phyloP scores from a whole-genome alignment of 2,888 invertebrate species.

The Sericinus montela region DNA sequence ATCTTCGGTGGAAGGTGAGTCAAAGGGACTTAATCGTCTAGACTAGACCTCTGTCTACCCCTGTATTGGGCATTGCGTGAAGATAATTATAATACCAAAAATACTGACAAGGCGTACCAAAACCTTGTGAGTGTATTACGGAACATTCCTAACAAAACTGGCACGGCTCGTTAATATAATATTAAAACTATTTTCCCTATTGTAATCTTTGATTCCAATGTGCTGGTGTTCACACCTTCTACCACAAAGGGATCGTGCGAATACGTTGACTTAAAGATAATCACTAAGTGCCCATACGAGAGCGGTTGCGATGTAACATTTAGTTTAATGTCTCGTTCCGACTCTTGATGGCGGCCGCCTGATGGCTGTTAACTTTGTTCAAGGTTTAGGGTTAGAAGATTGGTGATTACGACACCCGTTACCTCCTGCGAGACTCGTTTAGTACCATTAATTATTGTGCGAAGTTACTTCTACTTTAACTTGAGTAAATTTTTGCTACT shows the following conservation, averaged over 20 bases:
- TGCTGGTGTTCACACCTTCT: neutral
- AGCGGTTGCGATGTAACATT: constrained; percentile 43
- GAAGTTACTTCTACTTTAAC: too few relatives aligned
- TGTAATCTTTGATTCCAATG: neutral
- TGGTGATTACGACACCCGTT: constrained; percentile 35
- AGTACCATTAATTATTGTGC: neutral
- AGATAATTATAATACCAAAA: too few relatives aligned
- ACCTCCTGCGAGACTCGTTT: constrained; percentile 1
- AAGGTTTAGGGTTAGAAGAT: constrained; percentile 42
- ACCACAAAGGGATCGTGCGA: constrained; percentile 28
- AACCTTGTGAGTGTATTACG: too few relatives aligned
- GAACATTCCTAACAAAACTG: too few relatives aligned
- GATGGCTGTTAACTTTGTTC: constrained; percentile 38
- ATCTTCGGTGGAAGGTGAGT: too few relatives aligned
- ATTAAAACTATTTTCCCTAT: neutral
- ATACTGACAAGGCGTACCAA: too few relatives aligned
- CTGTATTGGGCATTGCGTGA: too few relatives aligned
- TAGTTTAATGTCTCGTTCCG: constrained; percentile 54
- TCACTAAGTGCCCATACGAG: constrained; percentile 54
- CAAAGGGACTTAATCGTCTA: too few relatives aligned
- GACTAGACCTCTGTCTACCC: too few relatives aligned
- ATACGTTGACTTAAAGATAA: constrained; percentile 71
- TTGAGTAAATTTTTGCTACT: too few relatives aligned
- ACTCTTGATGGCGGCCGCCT: constrained; percentile 47
- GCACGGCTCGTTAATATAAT: too few relatives aligned